phyloP scores from a whole-genome alignment of 2,888 invertebrate species.

The Chouioia cunea region DNA sequence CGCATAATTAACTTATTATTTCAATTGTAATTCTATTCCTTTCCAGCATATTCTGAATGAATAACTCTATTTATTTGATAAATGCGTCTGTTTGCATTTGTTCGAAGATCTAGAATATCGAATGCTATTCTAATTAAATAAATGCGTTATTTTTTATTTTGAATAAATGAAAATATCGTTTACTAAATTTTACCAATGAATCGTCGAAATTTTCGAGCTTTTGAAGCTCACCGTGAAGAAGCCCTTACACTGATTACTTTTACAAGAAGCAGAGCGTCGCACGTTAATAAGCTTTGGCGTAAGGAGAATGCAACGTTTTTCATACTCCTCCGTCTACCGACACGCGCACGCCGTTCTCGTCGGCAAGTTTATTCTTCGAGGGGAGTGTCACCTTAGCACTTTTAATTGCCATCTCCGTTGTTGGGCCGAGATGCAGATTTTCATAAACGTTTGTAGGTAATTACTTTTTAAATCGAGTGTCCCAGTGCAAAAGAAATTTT shows the following conservation, averaged over 20 bases:
- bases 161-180: too few relatives aligned
- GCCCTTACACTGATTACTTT: constrained; percentile 2
- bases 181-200: constrained; percentile 34
- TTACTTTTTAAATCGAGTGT: background rate
- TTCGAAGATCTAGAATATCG: too few relatives aligned
- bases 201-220: constrained; percentile 32
- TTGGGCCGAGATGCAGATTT: too few relatives aligned
- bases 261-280: background rate
- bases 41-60: too few relatives aligned
- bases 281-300: constrained; percentile 36
- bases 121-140: too few relatives aligned
- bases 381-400: constrained; percentile 12
- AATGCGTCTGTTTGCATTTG: too few relatives aligned
- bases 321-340: background rate
- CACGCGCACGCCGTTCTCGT: background rate
- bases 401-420: constrained; percentile 37
- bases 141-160: too few relatives aligned
- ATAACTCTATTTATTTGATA: too few relatives aligned
- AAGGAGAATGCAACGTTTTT: constrained; percentile 29
- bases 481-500: background rate
- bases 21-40: too few relatives aligned
- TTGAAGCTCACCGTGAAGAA: constrained; percentile 36
- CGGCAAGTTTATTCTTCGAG: constrained; percentile 3
- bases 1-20: too few relatives aligned
- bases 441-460: constrained; percentile 26